These are phyloP conservation scores for Trichomycterus rosablanca DNA, from an alignment of 2,113 vertebrate species.

Conservation along the genomic window DNA sequence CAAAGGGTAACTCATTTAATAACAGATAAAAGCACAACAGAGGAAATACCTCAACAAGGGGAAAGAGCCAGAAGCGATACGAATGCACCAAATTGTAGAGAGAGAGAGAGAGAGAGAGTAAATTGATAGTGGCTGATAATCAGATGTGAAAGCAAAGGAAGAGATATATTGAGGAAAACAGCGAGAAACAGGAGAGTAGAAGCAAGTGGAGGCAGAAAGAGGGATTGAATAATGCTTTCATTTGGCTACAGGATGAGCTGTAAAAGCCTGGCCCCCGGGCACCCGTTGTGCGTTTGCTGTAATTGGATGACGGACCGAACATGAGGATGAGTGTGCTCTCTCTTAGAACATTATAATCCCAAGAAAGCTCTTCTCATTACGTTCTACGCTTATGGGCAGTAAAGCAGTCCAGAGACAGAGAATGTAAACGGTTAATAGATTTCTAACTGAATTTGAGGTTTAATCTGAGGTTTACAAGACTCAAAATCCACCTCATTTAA, in stretches of 20 bases:
- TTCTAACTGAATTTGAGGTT: no score
- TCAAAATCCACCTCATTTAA: not conserved
- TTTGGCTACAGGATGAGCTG: conserved; percentile 21
- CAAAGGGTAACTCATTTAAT: no score
- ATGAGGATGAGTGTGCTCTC: conserved; percentile 7
- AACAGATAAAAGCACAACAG: no score
- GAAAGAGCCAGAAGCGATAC: no score
- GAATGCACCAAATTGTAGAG: no score
- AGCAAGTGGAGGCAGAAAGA: conserved; percentile 1
- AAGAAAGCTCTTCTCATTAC: conserved; percentile 19
- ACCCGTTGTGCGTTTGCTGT: conserved; percentile 4
- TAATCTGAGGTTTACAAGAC: no score
- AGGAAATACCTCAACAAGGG: no score
- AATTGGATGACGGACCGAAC: conserved; percentile 29
- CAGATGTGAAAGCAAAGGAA: not conserved
- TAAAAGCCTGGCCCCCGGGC: conserved; percentile 21
- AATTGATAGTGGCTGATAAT: not conserved
- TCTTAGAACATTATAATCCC: conserved; percentile 28
- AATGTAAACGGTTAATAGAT: not conserved
- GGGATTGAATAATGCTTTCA: conserved; percentile 27
- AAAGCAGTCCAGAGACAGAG: no score
- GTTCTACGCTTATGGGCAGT: not conserved
- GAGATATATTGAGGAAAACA: no score
- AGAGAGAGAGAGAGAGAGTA: not conserved
- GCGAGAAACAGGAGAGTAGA: not conserved